phyloP scores from a whole-genome alignment of 2,888 invertebrate species.

The Aproaerema taeniolella region DNA sequence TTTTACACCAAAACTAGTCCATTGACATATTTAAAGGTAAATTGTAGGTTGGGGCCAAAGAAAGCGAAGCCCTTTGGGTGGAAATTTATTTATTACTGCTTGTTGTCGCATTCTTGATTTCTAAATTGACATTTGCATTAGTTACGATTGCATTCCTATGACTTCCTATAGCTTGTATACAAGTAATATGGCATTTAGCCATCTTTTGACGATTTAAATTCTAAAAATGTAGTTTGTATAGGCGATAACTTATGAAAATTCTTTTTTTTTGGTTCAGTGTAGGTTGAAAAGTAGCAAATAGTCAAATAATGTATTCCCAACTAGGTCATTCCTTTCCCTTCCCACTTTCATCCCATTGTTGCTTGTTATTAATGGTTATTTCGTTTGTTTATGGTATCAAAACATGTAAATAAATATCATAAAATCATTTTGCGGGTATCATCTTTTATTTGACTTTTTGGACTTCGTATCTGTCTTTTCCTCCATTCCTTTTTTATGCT shows the following conservation, averaged over 20 bases:
- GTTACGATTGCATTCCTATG: constrained; percentile 37
- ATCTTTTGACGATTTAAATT: constrained; percentile 32
- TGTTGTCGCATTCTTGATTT: constrained; percentile 40
- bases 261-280: neutral
- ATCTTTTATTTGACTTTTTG: too few relatives aligned
- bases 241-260: constrained; percentile 7
- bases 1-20: constrained; percentile 29
- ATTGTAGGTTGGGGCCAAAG: constrained; percentile 37
- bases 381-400: constrained; percentile 4
- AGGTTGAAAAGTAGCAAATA: too few relatives aligned
- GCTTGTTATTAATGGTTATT: constrained; percentile 11
- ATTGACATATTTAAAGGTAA: constrained; percentile 28
- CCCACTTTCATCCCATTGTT: constrained; percentile 13
- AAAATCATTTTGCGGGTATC: too few relatives aligned
- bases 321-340: constrained; percentile 2
- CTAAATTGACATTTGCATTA: constrained; percentile 45
- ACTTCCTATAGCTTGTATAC: constrained; percentile 25
- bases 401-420: neutral
- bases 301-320: neutral
- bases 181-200: constrained; percentile 27
- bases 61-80: constrained; percentile 39
- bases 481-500: too few relatives aligned
- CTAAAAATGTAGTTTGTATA: constrained; percentile 18
- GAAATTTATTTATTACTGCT: constrained; percentile 37
- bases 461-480: too few relatives aligned